Evolutionary conservation across 2,113 vertebrate species (phyloP).

Genomic region (Megaceryle maxima): DNA sequence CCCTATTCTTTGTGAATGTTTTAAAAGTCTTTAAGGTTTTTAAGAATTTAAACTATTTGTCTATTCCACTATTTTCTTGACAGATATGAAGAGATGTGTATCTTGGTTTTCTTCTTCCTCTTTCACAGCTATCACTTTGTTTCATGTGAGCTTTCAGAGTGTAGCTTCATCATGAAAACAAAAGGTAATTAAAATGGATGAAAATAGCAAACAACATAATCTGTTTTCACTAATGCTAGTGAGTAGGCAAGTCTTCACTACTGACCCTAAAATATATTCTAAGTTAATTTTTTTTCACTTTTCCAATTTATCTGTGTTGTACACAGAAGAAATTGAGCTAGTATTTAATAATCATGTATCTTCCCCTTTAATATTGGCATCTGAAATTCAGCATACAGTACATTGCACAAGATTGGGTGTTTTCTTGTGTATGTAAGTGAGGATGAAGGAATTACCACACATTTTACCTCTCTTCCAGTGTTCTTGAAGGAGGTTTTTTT

Average conservation of each 20-base stretch:
- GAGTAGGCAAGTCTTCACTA: neutral
- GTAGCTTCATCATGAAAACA: neutral
- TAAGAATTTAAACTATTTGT: neutral
- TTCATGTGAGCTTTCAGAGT: neutral
- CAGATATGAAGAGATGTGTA: neutral
- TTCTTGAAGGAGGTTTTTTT: neutral
- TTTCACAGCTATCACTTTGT: neutral
- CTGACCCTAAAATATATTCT: neutral
- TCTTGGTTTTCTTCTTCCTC: neutral
- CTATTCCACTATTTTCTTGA: neutral
- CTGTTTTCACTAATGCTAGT: neutral
- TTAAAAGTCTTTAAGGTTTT: neutral
- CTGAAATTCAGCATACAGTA: neutral
- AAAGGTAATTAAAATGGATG: neutral
- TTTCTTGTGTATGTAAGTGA: neutral
- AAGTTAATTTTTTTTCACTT: neutral
- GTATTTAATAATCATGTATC: neutral
- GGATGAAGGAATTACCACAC: neutral
- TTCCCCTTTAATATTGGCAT: neutral
- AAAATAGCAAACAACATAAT: neutral
- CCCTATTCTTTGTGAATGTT: neutral
- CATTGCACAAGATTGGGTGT: neutral
- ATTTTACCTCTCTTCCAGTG: neutral
- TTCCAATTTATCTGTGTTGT: neutral
- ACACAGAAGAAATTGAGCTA: neutral